phyloP scores from a whole-genome alignment of 2,888 invertebrate species.

The Caenorhabditis sp. region DNA sequence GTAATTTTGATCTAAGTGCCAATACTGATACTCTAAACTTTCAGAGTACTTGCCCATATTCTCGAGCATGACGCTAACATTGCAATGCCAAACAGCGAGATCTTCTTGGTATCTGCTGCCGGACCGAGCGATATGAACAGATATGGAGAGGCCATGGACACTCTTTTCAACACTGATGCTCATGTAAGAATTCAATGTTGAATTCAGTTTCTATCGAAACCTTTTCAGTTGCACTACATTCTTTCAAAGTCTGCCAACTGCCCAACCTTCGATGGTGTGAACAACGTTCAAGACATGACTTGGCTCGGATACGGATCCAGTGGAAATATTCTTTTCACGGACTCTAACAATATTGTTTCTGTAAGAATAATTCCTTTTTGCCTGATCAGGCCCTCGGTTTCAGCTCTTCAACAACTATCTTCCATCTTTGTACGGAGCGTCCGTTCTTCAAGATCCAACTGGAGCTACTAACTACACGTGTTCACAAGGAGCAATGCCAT shows the following conservation, averaged over 20 bases:
- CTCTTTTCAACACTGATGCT: slow-evolving; percentile 61
- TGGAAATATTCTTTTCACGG: slow-evolving; percentile 70
- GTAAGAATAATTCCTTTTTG: slow-evolving; percentile 11
- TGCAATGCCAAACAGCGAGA: slow-evolving; percentile 67
- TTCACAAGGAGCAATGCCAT: slow-evolving; percentile 47
- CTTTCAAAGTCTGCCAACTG: slow-evolving; percentile 63
- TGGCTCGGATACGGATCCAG: slow-evolving; percentile 70
- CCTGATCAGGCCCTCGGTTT: not conserved
- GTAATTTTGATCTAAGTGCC: not conserved
- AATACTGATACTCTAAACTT: not conserved
- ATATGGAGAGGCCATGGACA: slow-evolving; percentile 51
- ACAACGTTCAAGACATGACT: slow-evolving; percentile 57
- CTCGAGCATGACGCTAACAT: slow-evolving; percentile 53
- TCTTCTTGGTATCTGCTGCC: slow-evolving; percentile 68
- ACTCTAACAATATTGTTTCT: slow-evolving; percentile 25
- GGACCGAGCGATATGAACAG: slow-evolving; percentile 57
- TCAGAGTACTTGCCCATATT: slow-evolving; percentile 49
- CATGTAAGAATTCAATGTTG: slow-evolving; percentile 19
- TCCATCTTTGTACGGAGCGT: slow-evolving; percentile 69
- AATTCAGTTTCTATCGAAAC: not conserved
- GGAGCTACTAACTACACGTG: slow-evolving; percentile 63
- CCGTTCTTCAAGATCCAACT: slow-evolving; percentile 71
- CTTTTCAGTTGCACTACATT: slow-evolving; percentile 67
- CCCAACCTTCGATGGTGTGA: slow-evolving; percentile 49
- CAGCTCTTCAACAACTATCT: slow-evolving; percentile 66